Percentiles rank a stretch among this genome's conserved stretches.
Evolutionary conservation across 2,888 invertebrate species (phyloP).

Genomic region (Mythimna ferrago): DNA sequence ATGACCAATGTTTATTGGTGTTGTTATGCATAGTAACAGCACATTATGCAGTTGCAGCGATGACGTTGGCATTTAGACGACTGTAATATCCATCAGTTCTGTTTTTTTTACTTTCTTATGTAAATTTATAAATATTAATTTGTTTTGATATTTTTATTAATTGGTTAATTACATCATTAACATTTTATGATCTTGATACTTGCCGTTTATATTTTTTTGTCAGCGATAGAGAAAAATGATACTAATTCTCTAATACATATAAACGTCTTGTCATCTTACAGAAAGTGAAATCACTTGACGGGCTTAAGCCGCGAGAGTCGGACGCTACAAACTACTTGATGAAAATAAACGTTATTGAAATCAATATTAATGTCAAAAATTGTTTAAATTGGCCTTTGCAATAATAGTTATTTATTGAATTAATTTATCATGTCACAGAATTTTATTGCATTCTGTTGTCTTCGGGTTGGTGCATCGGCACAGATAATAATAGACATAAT

Average conservation of each 20-base stretch:
- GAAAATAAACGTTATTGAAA: constrained; percentile 36
- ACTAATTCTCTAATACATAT: constrained; percentile 12
- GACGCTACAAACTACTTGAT: constrained; percentile 33
- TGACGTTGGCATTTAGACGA: constrained; percentile 43
- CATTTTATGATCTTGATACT: constrained; percentile 13
- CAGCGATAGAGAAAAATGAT: constrained; percentile 15
- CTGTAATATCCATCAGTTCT: constrained; percentile 40
- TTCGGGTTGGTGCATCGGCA: constrained; percentile 13
- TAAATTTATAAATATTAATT: constrained; percentile 22
- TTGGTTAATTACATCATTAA: constrained; percentile 28
- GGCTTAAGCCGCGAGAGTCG: constrained; percentile 20
- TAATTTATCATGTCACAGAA: background rate
- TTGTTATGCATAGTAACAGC: constrained; percentile 39
- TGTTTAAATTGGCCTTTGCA: constrained; percentile 12
- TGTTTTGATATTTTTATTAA: constrained; percentile 39
- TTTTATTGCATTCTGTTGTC: constrained; percentile 12
- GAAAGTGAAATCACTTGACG: constrained; percentile 46
- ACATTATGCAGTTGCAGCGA: constrained; percentile 44
- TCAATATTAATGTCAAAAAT: constrained; percentile 22
- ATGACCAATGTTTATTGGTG: constrained; percentile 34
- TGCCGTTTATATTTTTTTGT: constrained; percentile 13
- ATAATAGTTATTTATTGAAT: constrained; percentile 11
- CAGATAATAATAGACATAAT: constrained; percentile 2
- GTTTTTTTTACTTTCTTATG: constrained; percentile 45
- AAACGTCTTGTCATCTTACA: constrained; percentile 13